Conservation (phyloP, 2,113 vertebrate species). For the Hippoglossus stenolepis region DNA sequence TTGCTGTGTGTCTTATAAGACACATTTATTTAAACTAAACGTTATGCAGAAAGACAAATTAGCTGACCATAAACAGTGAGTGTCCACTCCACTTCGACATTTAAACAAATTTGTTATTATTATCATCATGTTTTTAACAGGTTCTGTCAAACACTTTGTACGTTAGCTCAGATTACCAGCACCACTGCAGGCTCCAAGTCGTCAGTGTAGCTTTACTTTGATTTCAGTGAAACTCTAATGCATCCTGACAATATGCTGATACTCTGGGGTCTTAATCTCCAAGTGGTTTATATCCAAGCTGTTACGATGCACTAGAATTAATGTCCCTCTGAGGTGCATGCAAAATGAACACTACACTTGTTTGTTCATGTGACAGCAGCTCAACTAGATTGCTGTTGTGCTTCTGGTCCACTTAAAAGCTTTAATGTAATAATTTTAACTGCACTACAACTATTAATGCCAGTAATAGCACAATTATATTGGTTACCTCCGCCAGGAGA, state of each 20-base stretch:
- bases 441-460: not conserved
- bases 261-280: slow-evolving; percentile 4
- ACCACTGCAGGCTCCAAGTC: not conserved
- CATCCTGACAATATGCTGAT: slow-evolving; percentile 37
- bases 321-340: slow-evolving; percentile 3
- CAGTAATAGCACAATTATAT: not conserved
- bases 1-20: too few relatives aligned
- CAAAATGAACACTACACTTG: not conserved
- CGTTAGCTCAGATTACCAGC: not conserved
- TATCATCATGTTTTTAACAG: not conserved
- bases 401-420: too few relatives aligned
- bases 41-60: not conserved
- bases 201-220: slow-evolving; percentile 17
- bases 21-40: too few relatives aligned
- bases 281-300: slow-evolving; percentile 16
- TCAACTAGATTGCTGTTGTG: not conserved
- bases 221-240: not conserved
- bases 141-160: not conserved
- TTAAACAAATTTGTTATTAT: not conserved
- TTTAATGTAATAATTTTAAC: too few relatives aligned
- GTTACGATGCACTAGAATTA: not conserved
- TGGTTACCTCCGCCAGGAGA: not conserved
- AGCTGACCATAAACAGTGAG: too few relatives aligned
- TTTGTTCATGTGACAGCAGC: not conserved
- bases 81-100: not conserved